phyloP scores from a whole-genome alignment of 1,140 invertebrate species.

The Leptinotarsa defecta region DNA sequence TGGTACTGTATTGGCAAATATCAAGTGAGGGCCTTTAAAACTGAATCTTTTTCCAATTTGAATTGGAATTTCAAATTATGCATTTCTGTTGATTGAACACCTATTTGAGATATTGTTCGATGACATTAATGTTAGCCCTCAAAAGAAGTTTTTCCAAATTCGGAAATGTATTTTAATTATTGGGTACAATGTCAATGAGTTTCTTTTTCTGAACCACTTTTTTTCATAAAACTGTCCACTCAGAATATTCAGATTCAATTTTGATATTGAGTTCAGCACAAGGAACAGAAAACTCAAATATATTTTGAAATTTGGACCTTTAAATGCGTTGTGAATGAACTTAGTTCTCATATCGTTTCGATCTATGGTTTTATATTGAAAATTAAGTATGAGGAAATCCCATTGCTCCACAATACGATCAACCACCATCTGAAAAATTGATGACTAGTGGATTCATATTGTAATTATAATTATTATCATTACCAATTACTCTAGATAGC shows the following conservation, averaged over 20 bases:
- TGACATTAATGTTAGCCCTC: neutral
- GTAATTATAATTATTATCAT: no score
- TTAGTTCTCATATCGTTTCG: neutral
- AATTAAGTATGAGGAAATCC: neutral
- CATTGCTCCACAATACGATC: neutral
- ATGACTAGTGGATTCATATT: neutral
- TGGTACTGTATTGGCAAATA: neutral
- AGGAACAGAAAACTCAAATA: neutral
- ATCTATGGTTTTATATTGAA: neutral
- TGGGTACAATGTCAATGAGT: no score
- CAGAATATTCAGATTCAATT: neutral
- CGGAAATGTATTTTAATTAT: neutral
- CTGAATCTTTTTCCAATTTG: neutral
- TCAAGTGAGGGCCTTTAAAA: neutral
- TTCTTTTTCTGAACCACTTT: no score
- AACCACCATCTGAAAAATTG: neutral
- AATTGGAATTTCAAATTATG: neutral
- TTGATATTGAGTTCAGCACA: neutral
- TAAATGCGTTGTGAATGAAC: neutral
- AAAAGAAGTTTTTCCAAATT: neutral
- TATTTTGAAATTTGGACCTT: neutral
- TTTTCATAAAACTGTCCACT: neutral
- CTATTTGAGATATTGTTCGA: no score
- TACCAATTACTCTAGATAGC: no score
- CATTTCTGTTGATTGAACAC: neutral